Evolutionary conservation across 2,113 vertebrate species (phyloP).

Genomic region (Siniperca chuatsi): DNA sequence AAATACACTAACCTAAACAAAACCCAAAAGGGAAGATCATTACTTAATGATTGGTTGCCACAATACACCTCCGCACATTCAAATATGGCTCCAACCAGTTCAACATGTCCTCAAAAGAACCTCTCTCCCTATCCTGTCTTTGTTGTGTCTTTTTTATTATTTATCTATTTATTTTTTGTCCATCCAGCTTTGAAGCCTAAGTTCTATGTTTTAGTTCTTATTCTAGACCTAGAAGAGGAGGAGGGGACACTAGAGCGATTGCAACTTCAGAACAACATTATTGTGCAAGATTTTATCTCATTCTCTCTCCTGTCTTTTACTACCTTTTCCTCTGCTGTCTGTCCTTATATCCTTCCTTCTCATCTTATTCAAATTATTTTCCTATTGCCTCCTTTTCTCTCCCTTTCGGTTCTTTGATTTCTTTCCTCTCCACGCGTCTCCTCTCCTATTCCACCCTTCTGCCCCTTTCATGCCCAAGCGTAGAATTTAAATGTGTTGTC

Average conservation of each 20-base stretch:
- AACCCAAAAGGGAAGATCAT: not conserved
- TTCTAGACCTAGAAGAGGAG: slow-evolving; percentile 9
- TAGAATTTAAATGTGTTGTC: slow-evolving; percentile 5
- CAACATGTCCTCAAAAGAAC: slow-evolving; percentile 12
- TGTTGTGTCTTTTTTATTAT: slow-evolving; percentile 21
- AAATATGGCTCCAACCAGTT: not conserved
- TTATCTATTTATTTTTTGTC: slow-evolving; percentile 26
- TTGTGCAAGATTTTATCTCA: not conserved
- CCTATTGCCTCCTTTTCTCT: not conserved
- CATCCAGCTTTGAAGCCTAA: slow-evolving; percentile 38
- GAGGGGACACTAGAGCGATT: not conserved
- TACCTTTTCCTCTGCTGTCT: not conserved
- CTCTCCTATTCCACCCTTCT: not conserved
- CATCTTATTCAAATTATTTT: not conserved
- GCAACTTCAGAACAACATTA: not conserved
- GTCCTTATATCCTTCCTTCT: not conserved
- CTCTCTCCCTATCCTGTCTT: slow-evolving; percentile 4
- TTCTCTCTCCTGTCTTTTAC: not conserved
- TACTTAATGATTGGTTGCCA: not conserved
- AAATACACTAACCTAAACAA: not conserved
- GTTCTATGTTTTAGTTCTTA: slow-evolving; percentile 9
- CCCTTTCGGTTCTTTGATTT: not conserved
- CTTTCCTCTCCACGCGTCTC: not conserved
- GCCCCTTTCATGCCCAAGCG: not conserved
- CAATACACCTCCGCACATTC: not conserved